These are phyloP conservation scores for Nanorana parkeri DNA, from an alignment of 2,113 vertebrate genomes.

Conservation along the genomic window DNA sequence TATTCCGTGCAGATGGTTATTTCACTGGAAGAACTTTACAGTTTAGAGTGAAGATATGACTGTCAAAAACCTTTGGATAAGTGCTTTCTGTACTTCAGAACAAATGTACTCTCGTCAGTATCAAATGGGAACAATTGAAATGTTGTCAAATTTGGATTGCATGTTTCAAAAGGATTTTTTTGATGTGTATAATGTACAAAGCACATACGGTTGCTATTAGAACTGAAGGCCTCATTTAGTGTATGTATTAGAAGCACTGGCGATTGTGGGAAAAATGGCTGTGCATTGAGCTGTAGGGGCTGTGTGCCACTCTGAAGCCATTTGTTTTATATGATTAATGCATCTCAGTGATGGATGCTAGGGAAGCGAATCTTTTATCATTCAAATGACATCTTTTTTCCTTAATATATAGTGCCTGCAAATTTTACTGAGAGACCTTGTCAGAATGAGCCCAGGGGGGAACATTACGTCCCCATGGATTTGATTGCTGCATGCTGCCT, in stretches of 20 bases:
- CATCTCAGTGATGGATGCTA: not conserved
- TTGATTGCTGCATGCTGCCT: too few species aligned
- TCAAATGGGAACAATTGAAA: constrained; percentile 32
- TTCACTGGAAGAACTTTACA: constrained; percentile 12
- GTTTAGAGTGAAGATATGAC: constrained; percentile 4
- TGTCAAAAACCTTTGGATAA: constrained; percentile 2
- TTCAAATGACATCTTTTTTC: too few species aligned
- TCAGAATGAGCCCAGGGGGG: too few species aligned
- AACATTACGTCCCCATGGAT: too few species aligned
- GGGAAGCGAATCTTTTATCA: not conserved
- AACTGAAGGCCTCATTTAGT: not conserved
- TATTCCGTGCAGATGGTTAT: constrained; percentile 17
- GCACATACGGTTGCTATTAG: not conserved
- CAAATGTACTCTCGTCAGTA: not conserved
- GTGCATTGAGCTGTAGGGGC: not conserved
- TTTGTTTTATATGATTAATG: not conserved
- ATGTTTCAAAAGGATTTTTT: not conserved
- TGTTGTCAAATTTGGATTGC: not conserved
- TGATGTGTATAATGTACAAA: not conserved
- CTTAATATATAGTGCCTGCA: too few species aligned
- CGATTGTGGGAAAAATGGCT: not conserved
- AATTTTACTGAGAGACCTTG: too few species aligned
- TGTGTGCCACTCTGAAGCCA: not conserved
- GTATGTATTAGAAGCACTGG: not conserved
- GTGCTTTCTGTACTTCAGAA: constrained; percentile 32